Percentiles rank a stretch among this genome's conserved stretches.
phyloP scores from a whole-genome alignment of 2,888 invertebrate species.

The Agrochola macilenta region DNA sequence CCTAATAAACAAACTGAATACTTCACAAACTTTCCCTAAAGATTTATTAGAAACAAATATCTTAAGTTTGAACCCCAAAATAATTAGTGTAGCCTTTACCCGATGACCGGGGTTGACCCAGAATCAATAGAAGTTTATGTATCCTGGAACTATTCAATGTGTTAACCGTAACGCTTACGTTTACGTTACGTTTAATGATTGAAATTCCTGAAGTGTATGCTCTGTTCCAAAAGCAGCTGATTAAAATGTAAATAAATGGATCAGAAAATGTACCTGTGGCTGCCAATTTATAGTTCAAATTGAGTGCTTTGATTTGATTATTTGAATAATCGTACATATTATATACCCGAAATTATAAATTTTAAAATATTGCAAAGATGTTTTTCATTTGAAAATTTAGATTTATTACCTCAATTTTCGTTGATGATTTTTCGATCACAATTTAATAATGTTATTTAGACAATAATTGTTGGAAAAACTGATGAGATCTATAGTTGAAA shows the following conservation, averaged over 20 bases:
- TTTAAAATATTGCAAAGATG: too few relatives aligned
- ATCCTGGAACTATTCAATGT: not conserved
- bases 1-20: conserved; percentile 7
- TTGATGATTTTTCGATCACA: not conserved
- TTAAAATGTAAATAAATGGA: not conserved
- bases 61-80: conserved; percentile 53
- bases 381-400: not conserved
- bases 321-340: too few relatives aligned
- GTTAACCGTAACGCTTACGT: conserved; percentile 8
- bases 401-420: not conserved
- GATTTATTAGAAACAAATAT: conserved; percentile 61
- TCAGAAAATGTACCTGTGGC: not conserved
- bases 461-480: not conserved
- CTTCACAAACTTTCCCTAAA: conserved; percentile 34
- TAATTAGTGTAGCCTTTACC: conserved; percentile 54
- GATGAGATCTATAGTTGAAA: too few relatives aligned
- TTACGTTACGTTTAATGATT: conserved; percentile 24
- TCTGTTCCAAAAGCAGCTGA: not conserved
- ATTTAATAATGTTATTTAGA: not conserved
- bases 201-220: conserved; percentile 12
- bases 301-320: not conserved
- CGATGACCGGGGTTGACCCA: conserved; percentile 37
- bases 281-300: not conserved
- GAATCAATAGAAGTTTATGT: conserved; percentile 25
- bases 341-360: not conserved